Conservation (phyloP, 1,140 invertebrate genomes). For the Meloidogyne hapla region DNA sequence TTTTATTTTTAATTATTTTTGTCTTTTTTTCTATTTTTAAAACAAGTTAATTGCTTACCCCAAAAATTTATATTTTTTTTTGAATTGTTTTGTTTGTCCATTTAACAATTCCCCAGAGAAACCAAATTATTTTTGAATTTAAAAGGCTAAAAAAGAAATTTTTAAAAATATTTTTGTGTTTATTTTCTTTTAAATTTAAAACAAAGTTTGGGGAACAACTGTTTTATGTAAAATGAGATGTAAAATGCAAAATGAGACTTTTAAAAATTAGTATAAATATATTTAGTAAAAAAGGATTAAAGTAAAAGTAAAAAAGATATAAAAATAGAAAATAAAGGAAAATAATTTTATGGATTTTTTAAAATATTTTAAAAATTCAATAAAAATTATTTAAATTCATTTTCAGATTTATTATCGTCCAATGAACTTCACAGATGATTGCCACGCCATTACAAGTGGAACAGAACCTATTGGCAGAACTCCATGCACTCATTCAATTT, state of each 20-base stretch:
- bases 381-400: not conserved
- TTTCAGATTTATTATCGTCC: conserved; percentile 60
- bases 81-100: not conserved
- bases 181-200: not conserved
- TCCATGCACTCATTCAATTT: conserved; percentile 57
- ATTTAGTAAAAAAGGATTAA: too few species aligned
- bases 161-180: not conserved
- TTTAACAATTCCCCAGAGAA: not conserved
- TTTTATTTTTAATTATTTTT: not conserved
- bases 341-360: too few species aligned
- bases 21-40: not conserved
- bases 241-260: too few species aligned
- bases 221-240: too few species aligned
- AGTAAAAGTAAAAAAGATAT: too few species aligned
- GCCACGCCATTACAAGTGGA: conserved; percentile 49
- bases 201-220: not conserved
- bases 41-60: not conserved
- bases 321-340: too few species aligned
- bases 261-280: too few species aligned
- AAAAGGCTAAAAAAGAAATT: not conserved
- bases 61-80: not conserved
- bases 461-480: conserved; percentile 45
- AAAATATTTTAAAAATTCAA: too few species aligned
- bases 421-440: conserved; percentile 60
- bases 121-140: not conserved